These are phyloP conservation scores for Psilopsiagon aurifrons DNA, from an alignment of 2,113 vertebrate genomes.

Conservation along the genomic window DNA sequence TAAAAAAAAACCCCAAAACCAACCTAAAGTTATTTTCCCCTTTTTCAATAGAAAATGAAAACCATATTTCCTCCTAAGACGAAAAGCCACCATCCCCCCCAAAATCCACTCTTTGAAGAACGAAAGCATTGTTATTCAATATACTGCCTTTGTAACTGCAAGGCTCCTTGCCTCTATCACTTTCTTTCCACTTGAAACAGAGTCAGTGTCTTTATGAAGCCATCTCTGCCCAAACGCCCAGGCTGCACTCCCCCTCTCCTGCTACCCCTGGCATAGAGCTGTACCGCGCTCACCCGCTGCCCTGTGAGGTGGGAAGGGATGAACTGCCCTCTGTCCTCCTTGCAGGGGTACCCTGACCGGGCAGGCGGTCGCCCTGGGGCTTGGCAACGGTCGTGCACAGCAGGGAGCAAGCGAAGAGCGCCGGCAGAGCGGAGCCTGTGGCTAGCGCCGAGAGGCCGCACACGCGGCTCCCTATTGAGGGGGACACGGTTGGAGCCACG, in stretches of 20 bases:
- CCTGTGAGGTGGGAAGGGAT: too few species aligned
- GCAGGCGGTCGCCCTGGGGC: background rate
- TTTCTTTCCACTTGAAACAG: background rate
- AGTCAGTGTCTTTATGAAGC: background rate
- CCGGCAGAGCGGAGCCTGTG: background rate
- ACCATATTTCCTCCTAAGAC: background rate
- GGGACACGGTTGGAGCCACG: background rate
- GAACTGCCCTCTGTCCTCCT: fast-evolving
- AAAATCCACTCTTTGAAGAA: background rate
- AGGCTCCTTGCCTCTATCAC: background rate
- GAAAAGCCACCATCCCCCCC: background rate
- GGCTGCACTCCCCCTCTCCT: too few species aligned
- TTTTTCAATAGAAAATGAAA: background rate
- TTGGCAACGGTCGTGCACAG: background rate
- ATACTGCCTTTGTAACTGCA: background rate
- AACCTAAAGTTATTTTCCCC: background rate
- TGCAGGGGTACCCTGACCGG: background rate
- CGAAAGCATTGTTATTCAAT: background rate
- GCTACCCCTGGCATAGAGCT: fast-evolving
- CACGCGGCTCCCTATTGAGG: fast-evolving
- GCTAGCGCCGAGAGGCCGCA: background rate
- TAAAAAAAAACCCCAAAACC: background rate
- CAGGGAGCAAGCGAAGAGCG: background rate
- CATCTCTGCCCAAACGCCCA: too few species aligned
- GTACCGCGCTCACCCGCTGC: fast-evolving